These are phyloP conservation scores for Nanorana parkeri DNA, from an alignment of 2,113 vertebrate species.

Conservation along the genomic window DNA sequence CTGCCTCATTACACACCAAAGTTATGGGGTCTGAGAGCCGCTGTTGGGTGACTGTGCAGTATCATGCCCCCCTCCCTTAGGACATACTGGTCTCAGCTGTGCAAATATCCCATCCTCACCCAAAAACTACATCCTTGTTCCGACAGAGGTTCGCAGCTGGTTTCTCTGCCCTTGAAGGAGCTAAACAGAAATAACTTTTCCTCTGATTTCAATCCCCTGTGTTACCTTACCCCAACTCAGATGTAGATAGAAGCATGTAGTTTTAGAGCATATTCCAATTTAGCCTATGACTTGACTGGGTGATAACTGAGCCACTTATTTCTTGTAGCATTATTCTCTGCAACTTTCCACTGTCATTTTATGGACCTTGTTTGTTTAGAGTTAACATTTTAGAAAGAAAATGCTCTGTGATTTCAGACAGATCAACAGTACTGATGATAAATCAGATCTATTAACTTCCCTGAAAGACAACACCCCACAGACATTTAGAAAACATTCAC, in stretches of 20 bases:
- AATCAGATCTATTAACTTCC: too few species aligned
- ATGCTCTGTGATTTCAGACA: too few species aligned
- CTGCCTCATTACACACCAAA: conserved; percentile 57
- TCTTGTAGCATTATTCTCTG: neutral
- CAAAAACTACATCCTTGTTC: conserved; percentile 23
- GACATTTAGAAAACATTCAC: too few species aligned
- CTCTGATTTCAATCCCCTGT: neutral
- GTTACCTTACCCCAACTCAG: neutral
- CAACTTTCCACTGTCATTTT: neutral
- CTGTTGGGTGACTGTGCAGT: conserved; percentile 40
- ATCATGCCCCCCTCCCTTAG: conserved; percentile 35
- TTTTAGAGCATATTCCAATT: too few species aligned
- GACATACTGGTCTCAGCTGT: conserved; percentile 45
- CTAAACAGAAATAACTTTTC: neutral
- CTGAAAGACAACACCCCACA: too few species aligned
- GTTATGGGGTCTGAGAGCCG: neutral
- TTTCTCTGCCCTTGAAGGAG: conserved; percentile 13
- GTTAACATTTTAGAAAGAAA: too few species aligned
- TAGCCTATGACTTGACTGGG: too few species aligned
- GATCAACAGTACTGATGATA: too few species aligned
- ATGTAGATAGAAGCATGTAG: neutral
- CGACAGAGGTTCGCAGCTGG: neutral
- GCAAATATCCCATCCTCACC: conserved; percentile 49
- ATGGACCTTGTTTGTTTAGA: too few species aligned
- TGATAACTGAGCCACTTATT: too few species aligned